These are phyloP conservation scores for Ophioninae sp. DNA, from an alignment of 2,888 invertebrate species.

Conservation along the genomic window DNA sequence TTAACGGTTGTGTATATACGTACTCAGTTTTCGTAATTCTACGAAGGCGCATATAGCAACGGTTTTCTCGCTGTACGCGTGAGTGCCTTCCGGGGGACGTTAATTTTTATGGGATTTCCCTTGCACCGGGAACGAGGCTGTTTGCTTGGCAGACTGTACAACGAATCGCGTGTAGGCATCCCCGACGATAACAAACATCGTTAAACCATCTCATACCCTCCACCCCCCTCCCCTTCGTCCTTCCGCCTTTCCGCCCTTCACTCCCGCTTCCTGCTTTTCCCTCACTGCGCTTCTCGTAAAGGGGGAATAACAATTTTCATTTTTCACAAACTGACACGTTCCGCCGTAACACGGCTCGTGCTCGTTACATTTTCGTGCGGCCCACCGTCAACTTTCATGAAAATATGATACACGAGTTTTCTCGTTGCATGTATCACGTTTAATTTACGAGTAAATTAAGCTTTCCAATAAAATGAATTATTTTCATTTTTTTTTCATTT, in stretches of 20 bases:
- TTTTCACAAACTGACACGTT: constrained; percentile 38
- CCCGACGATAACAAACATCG: constrained; percentile 39
- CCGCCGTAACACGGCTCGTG: not conserved
- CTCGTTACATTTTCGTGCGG: not conserved
- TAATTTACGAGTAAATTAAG: constrained; percentile 15
- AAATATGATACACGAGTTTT: constrained; percentile 29
- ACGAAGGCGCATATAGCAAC: constrained; percentile 25
- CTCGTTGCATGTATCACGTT: constrained; percentile 5
- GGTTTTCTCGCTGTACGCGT: constrained; percentile 50
- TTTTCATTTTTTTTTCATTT: not conserved
- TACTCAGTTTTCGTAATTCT: constrained; percentile 16
- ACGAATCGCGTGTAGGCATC: constrained; percentile 30
- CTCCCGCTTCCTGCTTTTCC: not conserved
- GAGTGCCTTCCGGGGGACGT: constrained; percentile 65
- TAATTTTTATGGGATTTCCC: constrained; percentile 73
- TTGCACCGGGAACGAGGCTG: constrained; percentile 29
- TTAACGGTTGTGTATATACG: not conserved
- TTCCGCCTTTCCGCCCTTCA: not conserved
- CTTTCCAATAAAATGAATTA: not conserved
- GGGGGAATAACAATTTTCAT: constrained; percentile 49
- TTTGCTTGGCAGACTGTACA: constrained; percentile 9
- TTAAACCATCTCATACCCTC: constrained; percentile 21
- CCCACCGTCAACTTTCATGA: not conserved
- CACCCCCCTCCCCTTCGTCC: not conserved
- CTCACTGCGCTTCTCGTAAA: constrained; percentile 30